A percentile compares a stretch with the other conserved stretches of the same genome.
phyloP scores from a whole-genome alignment of 2,113 vertebrate species.

The Gambusia affinis region DNA sequence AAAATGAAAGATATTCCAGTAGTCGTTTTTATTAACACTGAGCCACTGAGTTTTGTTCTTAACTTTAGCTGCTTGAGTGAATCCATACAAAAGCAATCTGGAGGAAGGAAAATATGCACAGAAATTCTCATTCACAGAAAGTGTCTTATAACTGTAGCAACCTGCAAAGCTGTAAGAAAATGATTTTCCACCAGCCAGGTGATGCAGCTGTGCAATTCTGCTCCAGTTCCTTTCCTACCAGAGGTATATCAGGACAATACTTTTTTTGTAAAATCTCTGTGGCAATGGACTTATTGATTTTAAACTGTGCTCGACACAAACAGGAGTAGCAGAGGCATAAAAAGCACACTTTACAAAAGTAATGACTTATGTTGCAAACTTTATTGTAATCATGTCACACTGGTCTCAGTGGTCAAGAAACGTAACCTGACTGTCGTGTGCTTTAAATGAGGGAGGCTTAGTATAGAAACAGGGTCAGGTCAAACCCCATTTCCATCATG shows the following conservation, averaged over 20 bases:
- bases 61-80: not conserved
- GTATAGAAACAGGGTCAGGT: no score
- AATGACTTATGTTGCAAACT: constrained; percentile 19
- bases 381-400: constrained; percentile 28
- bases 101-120: not conserved
- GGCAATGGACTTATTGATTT: constrained; percentile 20
- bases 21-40: not conserved
- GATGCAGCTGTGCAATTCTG: not conserved
- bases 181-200: not conserved
- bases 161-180: not conserved
- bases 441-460: not conserved
- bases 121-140: constrained; percentile 3
- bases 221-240: constrained; percentile 10
- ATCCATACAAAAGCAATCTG: not conserved
- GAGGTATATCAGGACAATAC: constrained; percentile 5
- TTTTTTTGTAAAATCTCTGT: constrained; percentile 8
- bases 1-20: not conserved
- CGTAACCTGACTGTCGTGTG: constrained; percentile 2
- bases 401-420: constrained; percentile 14
- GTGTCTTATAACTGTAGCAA: not conserved
- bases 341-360: constrained; percentile 22
- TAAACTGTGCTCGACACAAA: constrained; percentile 18
- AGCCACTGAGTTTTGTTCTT: not conserved
- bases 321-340: constrained; percentile 15
- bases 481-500: no score